Evolutionary conservation across 2,113 vertebrate genomes (phyloP).

Genomic region (Loxodonta africana): DNA sequence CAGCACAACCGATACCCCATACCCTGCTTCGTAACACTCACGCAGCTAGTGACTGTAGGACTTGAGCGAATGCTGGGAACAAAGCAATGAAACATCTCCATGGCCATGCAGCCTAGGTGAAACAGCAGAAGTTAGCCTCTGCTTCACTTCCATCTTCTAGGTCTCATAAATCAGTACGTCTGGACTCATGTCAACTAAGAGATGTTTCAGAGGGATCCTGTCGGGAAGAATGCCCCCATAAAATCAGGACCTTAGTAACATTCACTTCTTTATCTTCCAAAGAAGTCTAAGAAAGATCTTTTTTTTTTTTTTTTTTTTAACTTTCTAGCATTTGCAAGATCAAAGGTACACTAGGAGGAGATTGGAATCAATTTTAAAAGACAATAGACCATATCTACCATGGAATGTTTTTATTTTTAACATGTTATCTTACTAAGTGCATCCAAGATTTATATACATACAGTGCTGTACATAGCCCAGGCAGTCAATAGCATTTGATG

Average conservation of each 20-base stretch:
- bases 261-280: neutral
- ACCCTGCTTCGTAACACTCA: neutral
- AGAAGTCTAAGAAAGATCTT: neutral
- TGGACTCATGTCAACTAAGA: neutral
- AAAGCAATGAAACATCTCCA: neutral
- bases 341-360: neutral
- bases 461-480: neutral
- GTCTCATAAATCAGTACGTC: no score
- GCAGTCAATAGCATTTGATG: neutral
- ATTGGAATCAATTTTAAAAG: neutral
- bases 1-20: neutral
- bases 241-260: neutral
- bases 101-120: rapidly evolving
- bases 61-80: neutral
- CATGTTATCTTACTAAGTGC: neutral
- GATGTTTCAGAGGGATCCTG: neutral
- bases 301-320: neutral
- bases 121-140: neutral
- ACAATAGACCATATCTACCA: neutral
- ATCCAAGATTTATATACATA: neutral
- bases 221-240: neutral
- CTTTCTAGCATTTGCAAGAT: neutral
- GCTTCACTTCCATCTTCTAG: neutral
- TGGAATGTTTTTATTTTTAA: slow-evolving; percentile 37
- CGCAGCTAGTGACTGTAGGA: neutral